Evolutionary conservation across 2,797 vertebrate genomes (phyloP).

Genomic region (Sparus aurata): DNA sequence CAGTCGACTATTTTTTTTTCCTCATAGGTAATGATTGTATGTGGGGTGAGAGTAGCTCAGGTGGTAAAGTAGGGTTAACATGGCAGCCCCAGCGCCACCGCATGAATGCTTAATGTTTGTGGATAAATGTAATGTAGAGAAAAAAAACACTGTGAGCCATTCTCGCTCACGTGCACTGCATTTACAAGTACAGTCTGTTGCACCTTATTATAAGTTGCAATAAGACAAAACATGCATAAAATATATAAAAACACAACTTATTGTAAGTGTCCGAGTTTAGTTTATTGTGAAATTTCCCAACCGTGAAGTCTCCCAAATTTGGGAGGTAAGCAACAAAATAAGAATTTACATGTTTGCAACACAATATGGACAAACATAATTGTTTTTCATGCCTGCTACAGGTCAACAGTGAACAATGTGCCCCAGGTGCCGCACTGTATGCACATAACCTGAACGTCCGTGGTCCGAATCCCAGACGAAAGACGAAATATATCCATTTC

Average conservation of each 20-base stretch:
- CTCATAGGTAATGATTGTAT: slow-evolving; percentile 23
- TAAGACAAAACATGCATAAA: too few relatives aligned
- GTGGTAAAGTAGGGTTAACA: slow-evolving; percentile 33
- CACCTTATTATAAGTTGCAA: neutral
- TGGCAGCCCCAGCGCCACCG: slow-evolving; percentile 1
- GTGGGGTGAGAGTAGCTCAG: slow-evolving; percentile 29
- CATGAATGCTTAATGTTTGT: slow-evolving; percentile 27
- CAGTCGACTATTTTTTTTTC: slow-evolving; percentile 6
- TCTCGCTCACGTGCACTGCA: neutral
- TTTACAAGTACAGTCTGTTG: neutral
- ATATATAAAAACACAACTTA: neutral
- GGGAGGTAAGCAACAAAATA: neutral
- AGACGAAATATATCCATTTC: neutral
- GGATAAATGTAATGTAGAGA: slow-evolving; percentile 12
- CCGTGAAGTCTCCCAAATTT: neutral
- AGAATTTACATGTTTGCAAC: slow-evolving; percentile 1
- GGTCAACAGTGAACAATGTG: neutral
- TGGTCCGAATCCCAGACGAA: neutral
- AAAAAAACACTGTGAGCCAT: neutral
- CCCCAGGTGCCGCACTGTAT: too few relatives aligned
- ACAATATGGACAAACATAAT: slow-evolving; percentile 1
- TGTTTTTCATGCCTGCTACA: neutral
- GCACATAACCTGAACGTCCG: neutral
- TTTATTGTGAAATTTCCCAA: neutral
- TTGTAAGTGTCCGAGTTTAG: neutral